Evolutionary conservation across 1,140 invertebrate genomes (phyloP), one percentile per base, ranked within the genome.

Genomic region (Drosophila nannoptera): DNA sequence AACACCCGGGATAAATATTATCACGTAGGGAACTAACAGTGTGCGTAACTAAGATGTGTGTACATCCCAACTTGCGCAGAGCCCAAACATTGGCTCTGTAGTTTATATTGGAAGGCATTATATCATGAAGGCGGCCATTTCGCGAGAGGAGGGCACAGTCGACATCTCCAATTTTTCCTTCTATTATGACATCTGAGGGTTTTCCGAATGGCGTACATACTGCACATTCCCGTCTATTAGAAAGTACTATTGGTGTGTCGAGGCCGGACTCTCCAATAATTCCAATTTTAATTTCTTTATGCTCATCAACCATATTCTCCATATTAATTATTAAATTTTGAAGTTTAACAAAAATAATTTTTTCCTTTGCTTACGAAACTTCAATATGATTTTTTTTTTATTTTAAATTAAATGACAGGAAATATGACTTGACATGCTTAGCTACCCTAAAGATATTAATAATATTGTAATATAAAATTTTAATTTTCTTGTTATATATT

Each of bases 1-100:
- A 91, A 80, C 97, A 93, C 3, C 98, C 98, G 4, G 96, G 97
- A 33, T 91, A 89, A 67, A 98, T 95, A 12, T 96, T 90, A 88
- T 99, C 96, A 49, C 93, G 92, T 29, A 99, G 90, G 0, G 98
- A 99, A 6, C 99, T 98, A 29, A 78, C 83, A 0, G 74, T 87
- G 22, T 87, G 76, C 7, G 80, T 92, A 3, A 95, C 97, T 54
- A 99, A 90, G 11, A 99, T 90, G 89, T 99, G 97, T 0, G 97
- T 98, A 87, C 97, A 99, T 0, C 97, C 97, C 55, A 93, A 90
- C 72, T 94, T 87, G 74, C 96, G 95, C 70, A 99, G 90, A 4
- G 98, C 97, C 94, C 96, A 98, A 56, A 99, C 94, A 88, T 99
- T 99, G 0, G 98, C 98, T 74, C 98, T 92, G 90, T 98, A 99